A percentile compares a stretch with the other conserved stretches of the same genome.
Evolutionary conservation across 2,113 vertebrate genomes (phyloP).

Genomic region (Sylvietta virens): DNA sequence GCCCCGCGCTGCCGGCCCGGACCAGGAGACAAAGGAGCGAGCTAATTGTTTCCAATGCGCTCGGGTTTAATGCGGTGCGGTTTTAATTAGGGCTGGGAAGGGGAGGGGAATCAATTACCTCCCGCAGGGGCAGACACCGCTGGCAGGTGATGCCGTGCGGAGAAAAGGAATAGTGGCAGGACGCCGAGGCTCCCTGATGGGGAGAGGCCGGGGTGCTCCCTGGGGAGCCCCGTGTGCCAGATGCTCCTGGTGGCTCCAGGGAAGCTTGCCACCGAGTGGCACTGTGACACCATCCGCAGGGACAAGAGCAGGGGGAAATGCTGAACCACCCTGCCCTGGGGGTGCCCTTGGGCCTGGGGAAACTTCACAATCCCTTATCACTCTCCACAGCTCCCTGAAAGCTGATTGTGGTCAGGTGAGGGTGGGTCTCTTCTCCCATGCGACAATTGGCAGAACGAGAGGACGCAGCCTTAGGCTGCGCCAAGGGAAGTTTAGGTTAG

Average conservation of each 20-base stretch:
- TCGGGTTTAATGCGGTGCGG: constrained; percentile 59
- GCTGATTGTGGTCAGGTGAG: neutral
- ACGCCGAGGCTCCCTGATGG: neutral
- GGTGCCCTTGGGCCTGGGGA: neutral
- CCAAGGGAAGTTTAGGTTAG: neutral
- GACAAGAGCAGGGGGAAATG: neutral
- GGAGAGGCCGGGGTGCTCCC: neutral
- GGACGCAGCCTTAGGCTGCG: neutral
- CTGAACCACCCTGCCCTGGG: neutral
- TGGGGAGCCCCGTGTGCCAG: neutral
- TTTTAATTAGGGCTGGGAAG: constrained; percentile 71
- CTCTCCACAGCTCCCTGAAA: neutral
- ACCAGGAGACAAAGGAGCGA: constrained; percentile 70
- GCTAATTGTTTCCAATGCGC: constrained; percentile 73
- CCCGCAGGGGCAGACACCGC: neutral
- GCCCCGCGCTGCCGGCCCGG: constrained; percentile 32
- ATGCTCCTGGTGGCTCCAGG: neutral
- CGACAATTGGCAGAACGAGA: neutral
- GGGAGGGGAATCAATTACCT: constrained; percentile 62
- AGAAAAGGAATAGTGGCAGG: neutral
- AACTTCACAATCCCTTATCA: neutral
- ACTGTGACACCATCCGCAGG: neutral
- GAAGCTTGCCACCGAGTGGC: neutral
- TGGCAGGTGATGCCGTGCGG: neutral
- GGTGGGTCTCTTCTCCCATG: neutral